These are phyloP conservation scores for Saccopteryx leptura DNA, from an alignment of 2,113 vertebrate species.

Conservation along the genomic window DNA sequence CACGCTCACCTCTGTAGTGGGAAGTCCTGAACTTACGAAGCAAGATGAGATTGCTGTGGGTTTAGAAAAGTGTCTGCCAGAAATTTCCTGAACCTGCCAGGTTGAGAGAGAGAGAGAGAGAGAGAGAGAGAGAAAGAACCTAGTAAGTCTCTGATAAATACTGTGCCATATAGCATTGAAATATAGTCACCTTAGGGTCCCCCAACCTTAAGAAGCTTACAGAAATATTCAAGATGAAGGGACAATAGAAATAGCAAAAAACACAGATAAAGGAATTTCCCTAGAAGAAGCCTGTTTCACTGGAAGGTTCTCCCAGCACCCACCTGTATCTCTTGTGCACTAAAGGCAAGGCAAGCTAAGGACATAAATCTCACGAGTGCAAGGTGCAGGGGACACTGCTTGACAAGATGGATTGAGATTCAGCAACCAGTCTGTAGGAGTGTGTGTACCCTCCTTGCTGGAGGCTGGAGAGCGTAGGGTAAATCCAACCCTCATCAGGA, in stretches of 20 bases:
- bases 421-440: fast-evolving
- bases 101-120: neutral
- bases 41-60: neutral
- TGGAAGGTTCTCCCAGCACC: neutral
- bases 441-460: neutral
- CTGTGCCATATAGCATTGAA: neutral
- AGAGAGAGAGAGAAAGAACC: fast-evolving
- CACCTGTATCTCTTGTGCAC: neutral
- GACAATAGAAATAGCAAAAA: neutral
- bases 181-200: neutral
- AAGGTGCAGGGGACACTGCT: neutral
- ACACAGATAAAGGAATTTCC: neutral
- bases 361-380: neutral
- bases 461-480: neutral
- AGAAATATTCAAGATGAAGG: neutral
- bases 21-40: neutral
- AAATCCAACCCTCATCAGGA: neutral
- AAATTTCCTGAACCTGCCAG: neutral
- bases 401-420: neutral
- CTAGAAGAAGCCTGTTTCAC: neutral
- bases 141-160: neutral
- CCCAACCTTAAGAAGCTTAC: neutral
- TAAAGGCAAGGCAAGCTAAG: neutral
- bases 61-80: conserved; percentile 52
- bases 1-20: neutral